Evolutionary conservation across 2,113 vertebrate species (phyloP), one percentile per base, ranked within the genome.

Genomic region (Mus musculus): DNA sequence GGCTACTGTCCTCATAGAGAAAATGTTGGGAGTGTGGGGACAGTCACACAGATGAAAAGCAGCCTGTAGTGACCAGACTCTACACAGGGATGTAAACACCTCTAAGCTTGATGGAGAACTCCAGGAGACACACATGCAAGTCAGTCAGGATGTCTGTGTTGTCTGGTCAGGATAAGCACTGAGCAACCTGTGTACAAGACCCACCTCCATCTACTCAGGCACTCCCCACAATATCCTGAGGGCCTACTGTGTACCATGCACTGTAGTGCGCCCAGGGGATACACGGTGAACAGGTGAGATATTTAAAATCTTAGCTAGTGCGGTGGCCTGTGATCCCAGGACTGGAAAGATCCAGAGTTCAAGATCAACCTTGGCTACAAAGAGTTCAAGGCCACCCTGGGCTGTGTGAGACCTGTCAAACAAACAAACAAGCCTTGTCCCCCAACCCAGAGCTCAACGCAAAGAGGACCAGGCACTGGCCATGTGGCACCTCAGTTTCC

Each of bases 11-110:
- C 12, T 61, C 63, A n/a, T 20, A 89, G 30, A 67, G 65, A 87
- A 59, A 86, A n/a, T 84, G 56, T 20, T 30, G 3, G n/a, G n/a
- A 52, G 28, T 19, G 0, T 84, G 39, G 24, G 88, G 54, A 46
- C 39, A 39, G n/a, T 80, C 49, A 36, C 46, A 78, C 42, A n/a
- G 13, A 91, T 56, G 56, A 76, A 90, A 71, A 39, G 8, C 54
- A 90, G 72, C 89, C 77, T 59, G 87, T 39, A 63, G 36, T 24
- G 71, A 54, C 52, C 76, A 95, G 91, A 78, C 49, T 91, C 42
- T 42, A 42, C 88, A 28, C 88, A 28, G 30, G 19, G 3, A 65
- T 3, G 24, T 71, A 30, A 19, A 39, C 17, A 56, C 54, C 89
- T 69, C 59, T 42, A 65, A 33, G 56, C 56, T 56, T 46, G 14